Evolutionary conservation across 2,888 invertebrate genomes (phyloP), one percentile per base, ranked within the genome.

Genomic region (Melinaea marsaeus): DNA sequence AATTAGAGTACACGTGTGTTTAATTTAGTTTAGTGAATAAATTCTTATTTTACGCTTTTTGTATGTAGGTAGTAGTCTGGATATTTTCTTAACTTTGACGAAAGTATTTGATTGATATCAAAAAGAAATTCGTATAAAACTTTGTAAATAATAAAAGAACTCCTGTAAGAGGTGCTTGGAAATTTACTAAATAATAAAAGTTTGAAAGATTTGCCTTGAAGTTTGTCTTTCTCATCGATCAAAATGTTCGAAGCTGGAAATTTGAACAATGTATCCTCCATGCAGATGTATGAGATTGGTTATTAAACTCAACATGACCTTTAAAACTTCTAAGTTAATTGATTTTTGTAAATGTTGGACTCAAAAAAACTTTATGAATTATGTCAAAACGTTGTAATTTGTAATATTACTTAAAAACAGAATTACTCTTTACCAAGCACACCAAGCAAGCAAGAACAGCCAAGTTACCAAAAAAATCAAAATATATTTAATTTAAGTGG

Each of bases 151-250:
- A 64, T 61, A 72, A 71, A n/a, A 67, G 67, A 58, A 65, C 60
- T 47, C 65, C 54, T 58, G 60, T 63, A 65, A 67, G 60, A 63
- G 69, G 62, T 71, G 66, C 69, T 60, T 70, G 65, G 65, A 73
- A 73, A 73, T 74, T 72, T 69, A 64, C 68, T 70, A 71, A 67
- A 73, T 74, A 72, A 70, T 72, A 69, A 69, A 73, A 75, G 71
- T 76, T 75, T 59, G 60, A 64, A 65, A 71, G 70, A 72, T 74
- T 72, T 72, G 71, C 69, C 67, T 69, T 69, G 65, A 74, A 73
- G 67, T 70, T 65, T 62, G 62, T 66, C 71, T 72, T 65, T 69
- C 42, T 45, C 51, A 61, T 61, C 42, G 47, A 55, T 46, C 37
- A 22, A 58, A 51, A 58, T 51, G 58, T 35, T 61, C 35, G 32